Percentiles rank a stretch among this genome's conserved stretches.
phyloP scores from a whole-genome alignment of 2,888 invertebrate genomes.

The Drepana falcataria region DNA sequence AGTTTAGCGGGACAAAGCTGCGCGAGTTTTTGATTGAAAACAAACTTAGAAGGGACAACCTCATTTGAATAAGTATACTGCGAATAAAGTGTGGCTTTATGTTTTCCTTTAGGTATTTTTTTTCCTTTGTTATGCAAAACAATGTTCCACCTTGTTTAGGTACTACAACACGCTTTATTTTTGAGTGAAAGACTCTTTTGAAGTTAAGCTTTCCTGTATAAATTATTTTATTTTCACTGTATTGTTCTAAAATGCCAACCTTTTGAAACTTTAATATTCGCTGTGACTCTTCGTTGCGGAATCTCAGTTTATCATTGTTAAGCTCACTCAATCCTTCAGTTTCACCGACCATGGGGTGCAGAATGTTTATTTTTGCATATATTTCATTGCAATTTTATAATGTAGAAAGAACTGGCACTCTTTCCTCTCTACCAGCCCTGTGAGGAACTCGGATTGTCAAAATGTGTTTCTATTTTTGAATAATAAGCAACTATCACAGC shows the following conservation, averaged over 20 bases:
- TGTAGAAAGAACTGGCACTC: no score
- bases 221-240: slow-evolving; percentile 77
- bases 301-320: slow-evolving; percentile 57
- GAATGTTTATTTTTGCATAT: no score
- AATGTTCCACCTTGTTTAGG: slow-evolving; percentile 79
- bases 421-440: no score
- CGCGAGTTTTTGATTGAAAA: slow-evolving; percentile 79
- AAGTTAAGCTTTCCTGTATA: slow-evolving; percentile 78
- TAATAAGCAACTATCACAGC: no score
- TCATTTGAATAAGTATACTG: slow-evolving; percentile 79
- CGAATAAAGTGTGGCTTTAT: slow-evolving; percentile 79
- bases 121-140: slow-evolving; percentile 78
- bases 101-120: slow-evolving; percentile 79
- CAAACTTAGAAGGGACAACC: slow-evolving; percentile 79
- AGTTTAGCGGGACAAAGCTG: slow-evolving; percentile 77
- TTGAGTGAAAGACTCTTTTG: slow-evolving; percentile 79
- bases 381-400: no score
- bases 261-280: slow-evolving; percentile 68
- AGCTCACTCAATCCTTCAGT: slow-evolving; percentile 7
- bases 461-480: no score
- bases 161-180: slow-evolving; percentile 78
- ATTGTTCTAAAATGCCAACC: slow-evolving; percentile 70
- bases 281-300: slow-evolving; percentile 53
- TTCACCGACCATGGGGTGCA: not conserved
- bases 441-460: no score